These are phyloP conservation scores for Caloenas nicobarica DNA, from an alignment of 2,113 vertebrate genomes.

Conservation along the genomic window DNA sequence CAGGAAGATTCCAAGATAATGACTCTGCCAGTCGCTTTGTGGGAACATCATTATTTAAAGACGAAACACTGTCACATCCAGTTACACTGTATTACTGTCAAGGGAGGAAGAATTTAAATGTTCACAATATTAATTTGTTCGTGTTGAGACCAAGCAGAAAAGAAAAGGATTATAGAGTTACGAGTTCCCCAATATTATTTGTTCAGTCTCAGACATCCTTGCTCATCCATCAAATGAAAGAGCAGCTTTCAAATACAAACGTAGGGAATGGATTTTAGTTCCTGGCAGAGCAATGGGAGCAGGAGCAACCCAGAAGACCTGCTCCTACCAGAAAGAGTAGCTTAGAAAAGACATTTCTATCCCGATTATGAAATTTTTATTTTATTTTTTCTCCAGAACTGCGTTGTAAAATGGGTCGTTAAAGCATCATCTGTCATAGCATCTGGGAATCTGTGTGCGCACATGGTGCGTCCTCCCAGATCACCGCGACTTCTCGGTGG, in stretches of 20 bases:
- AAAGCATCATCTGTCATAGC: not conserved
- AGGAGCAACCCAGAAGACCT: not conserved
- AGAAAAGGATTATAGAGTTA: not conserved
- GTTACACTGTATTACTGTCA: not conserved
- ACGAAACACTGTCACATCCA: not conserved
- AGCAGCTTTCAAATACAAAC: not conserved
- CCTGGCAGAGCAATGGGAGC: not conserved
- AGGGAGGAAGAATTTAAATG: not conserved
- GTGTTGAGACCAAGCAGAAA: not conserved
- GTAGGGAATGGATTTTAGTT: not conserved
- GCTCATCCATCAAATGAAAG: not conserved
- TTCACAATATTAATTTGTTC: not conserved
- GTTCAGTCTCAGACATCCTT: not conserved
- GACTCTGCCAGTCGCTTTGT: not conserved
- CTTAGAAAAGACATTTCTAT: not conserved
- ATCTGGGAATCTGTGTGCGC: not conserved
- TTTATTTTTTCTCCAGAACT: not conserved
- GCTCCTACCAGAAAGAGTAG: not conserved
- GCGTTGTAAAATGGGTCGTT: not conserved
- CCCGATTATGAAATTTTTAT: not conserved
- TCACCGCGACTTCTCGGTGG: not conserved
- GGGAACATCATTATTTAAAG: slow-evolving; percentile 20
- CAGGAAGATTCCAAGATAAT: slow-evolving; percentile 17
- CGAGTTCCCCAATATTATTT: not conserved
- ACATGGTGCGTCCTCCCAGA: fast-evolving